Evolutionary conservation across 2,888 invertebrate genomes (phyloP).

Genomic region (Drosophila prostipennis): DNA sequence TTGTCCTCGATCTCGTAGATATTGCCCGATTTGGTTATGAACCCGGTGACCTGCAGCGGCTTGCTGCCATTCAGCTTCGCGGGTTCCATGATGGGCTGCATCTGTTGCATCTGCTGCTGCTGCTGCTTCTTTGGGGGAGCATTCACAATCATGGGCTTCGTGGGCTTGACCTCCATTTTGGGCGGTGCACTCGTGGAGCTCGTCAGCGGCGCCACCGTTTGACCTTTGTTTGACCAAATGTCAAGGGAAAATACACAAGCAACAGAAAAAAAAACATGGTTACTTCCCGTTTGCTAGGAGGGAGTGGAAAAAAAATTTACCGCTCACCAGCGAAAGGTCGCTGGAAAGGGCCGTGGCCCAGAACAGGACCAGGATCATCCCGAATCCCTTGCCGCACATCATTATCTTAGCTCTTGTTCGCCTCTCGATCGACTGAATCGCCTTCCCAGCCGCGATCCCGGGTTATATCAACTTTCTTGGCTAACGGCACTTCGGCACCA

Average conservation of each 20-base stretch:
- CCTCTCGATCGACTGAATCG: constrained; percentile 46
- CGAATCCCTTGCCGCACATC: constrained; percentile 37
- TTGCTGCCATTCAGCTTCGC: constrained; percentile 38
- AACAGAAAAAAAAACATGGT: not conserved
- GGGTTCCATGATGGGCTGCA: too few species aligned
- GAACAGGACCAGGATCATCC: constrained; percentile 56
- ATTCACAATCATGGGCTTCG: constrained; percentile 68
- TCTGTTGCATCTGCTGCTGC: constrained; percentile 43
- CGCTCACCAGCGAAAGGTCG: constrained; percentile 76
- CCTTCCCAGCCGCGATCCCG: constrained; percentile 12
- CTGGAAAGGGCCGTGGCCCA: constrained; percentile 62
- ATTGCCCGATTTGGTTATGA: constrained; percentile 76
- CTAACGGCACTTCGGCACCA: constrained; percentile 59
- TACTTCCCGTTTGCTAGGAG: not conserved
- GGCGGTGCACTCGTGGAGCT: constrained; percentile 63
- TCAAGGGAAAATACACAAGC: constrained; percentile 13
- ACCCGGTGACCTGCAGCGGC: constrained; percentile 76
- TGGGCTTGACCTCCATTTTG: constrained; percentile 47
- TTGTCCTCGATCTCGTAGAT: constrained; percentile 78
- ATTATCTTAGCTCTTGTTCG: constrained; percentile 26
- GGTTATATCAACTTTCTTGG: constrained; percentile 71
- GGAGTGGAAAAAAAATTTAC: constrained; percentile 69
- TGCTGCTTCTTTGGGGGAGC: constrained; percentile 62
- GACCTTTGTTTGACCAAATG: constrained; percentile 33
- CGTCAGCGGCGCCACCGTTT: constrained; percentile 60